These are phyloP conservation scores for Macropodus opercularis DNA, from an alignment of 2,797 vertebrate species.

Conservation along the genomic window DNA sequence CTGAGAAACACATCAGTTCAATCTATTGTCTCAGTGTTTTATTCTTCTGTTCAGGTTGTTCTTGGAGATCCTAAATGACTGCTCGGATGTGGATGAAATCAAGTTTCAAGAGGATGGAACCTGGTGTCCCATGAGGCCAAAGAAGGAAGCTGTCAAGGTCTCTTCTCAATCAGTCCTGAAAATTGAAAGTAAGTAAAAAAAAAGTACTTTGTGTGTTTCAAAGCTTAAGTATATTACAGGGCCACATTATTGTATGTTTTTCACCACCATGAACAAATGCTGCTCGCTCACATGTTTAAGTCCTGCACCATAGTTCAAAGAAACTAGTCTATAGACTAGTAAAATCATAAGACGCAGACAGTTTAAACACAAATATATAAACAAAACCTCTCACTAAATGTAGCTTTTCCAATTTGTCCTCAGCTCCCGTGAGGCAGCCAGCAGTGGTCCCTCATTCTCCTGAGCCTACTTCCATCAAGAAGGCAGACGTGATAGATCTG, in stretches of 20 bases:
- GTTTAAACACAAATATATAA: no score
- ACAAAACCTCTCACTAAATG: no score
- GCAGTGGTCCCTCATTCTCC: slow-evolving; percentile 73
- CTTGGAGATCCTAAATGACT: slow-evolving; percentile 96
- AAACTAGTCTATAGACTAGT: no score
- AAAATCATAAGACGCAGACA: no score
- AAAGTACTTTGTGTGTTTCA: no score
- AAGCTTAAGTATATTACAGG: no score
- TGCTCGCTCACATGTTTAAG: no score
- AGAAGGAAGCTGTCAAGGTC: slow-evolving; percentile 91
- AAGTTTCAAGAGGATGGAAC: slow-evolving; percentile 97
- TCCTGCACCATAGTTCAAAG: no score
- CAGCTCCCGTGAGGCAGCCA: slow-evolving; percentile 83
- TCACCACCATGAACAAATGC: no score
- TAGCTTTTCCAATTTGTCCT: slow-evolving; percentile 62
- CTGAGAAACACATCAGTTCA: not conserved
- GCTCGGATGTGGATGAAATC: slow-evolving; percentile 96
- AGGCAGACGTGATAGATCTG: slow-evolving; percentile 93
- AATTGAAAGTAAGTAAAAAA: slow-evolving; percentile 88
- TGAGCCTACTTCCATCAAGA: slow-evolving; percentile 85
- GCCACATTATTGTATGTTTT: no score
- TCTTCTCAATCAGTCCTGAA: slow-evolving; percentile 85
- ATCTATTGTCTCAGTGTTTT: not conserved
- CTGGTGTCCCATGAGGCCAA: slow-evolving; percentile 98
- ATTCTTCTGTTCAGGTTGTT: slow-evolving; percentile 85